These are phyloP conservation scores for Aurelia coerulea DNA, from an alignment of 30 jellyfish, hydroid and myxozoan genomes.

Conservation along the genomic window DNA sequence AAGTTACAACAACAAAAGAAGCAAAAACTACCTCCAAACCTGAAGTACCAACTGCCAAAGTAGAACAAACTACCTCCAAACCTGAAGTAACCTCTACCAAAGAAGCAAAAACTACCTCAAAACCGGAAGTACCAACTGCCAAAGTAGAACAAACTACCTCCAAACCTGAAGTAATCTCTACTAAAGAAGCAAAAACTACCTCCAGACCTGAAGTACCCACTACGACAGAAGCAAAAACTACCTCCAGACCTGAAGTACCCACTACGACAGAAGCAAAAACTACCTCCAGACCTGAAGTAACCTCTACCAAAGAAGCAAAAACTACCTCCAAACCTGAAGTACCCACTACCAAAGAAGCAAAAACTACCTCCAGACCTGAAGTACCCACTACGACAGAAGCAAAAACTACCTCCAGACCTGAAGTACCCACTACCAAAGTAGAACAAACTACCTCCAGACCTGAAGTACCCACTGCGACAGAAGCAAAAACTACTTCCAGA, in stretches of 20 bases:
- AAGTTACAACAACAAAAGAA: too few species aligned
- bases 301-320: background rate
- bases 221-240: background rate
- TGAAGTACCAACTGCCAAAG: too few species aligned
- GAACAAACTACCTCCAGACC: background rate
- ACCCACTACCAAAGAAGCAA: background rate
- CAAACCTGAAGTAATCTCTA: too few species aligned
- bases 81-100: too few species aligned
- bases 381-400: background rate
- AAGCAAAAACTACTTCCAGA: slow-evolving; percentile 6
- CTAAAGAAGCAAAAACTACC: too few species aligned
- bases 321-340: background rate
- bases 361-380: background rate
- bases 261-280: background rate
- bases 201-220: background rate
- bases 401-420: background rate
- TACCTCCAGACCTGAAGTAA: background rate
- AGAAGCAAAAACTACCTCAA: too few species aligned
- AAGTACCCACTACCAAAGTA: background rate
- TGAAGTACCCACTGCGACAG: background rate
- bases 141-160: too few species aligned
- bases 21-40: too few species aligned
- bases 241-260: background rate
- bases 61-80: too few species aligned
- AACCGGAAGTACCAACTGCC: too few species aligned